Base-by-base conservation (phyloP, 2,797 vertebrate species). In the Astyanax mexicanus region DNA sequence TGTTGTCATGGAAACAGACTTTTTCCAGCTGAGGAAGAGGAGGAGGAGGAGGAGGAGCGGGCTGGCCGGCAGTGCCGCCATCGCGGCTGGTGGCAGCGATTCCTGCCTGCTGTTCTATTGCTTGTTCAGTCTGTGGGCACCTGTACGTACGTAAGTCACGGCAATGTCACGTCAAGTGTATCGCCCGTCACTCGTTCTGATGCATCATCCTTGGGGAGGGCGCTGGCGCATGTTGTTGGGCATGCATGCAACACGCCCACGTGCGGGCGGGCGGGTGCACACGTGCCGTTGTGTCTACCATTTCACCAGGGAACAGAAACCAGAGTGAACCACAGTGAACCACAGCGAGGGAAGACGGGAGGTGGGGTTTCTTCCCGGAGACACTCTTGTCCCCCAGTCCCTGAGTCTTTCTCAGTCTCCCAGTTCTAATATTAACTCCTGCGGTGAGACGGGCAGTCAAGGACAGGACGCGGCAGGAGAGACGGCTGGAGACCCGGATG, bases 1-100 rank as follows among this genome's bases (percentile, higher is more conserved):
- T 0, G 92, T 94, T 88, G 92, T 91, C 92, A 94, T 93, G 92
- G 93, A 92, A 93, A 94, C 93, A 93, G 88, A 90, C 89, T 84
- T 88, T 88, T 85, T 35, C 37, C 85, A 83, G 80, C 87, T 68
- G 85, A 90, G 86, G 87, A 87, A 58, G 83, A 86, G 80, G 83
- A 86, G 74, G 83, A 87, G 70, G 84, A 82, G 47, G 80, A 27
- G n/a, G n/a, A n/a, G n/a, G n/a, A n/a, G n/a, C 81, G 85, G 86
- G 87, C 83, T 89, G 89, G 88, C 78, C 86, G 85, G 86, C n/a
- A n/a, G n/a, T n/a, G n/a, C 85, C 27, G 6, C 69, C 40, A 44
- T 49, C 80, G 75, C 80, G 65, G 84, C 77, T 78, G 86, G 81
- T 85, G 84, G 76, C 82, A 75, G 54, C n/a, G n/a, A 58, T 69